Evolutionary conservation across 2,888 invertebrate genomes (phyloP).

Genomic region (Caenorhabditis japonica): DNA sequence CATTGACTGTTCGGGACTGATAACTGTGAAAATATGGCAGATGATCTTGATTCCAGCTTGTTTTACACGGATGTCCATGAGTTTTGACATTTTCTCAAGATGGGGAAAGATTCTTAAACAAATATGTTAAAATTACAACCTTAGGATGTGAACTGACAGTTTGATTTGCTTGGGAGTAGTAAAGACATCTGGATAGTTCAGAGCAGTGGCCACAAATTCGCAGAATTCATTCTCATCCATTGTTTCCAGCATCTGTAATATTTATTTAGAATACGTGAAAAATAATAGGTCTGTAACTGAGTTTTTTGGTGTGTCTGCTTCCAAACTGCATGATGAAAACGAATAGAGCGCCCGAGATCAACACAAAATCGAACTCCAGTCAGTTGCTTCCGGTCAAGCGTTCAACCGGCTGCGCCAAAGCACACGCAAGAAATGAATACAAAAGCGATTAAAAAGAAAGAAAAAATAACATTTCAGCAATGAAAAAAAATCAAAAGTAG

Average conservation of each 20-base stretch:
- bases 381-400: too few relatives aligned
- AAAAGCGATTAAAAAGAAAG: too few relatives aligned
- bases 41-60: conserved; percentile 18
- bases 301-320: too few relatives aligned
- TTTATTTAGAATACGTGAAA: too few relatives aligned
- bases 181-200: conserved; percentile 4
- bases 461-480: not conserved
- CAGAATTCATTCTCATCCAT: conserved; percentile 26
- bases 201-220: conserved; percentile 27
- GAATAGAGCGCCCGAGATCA: too few relatives aligned
- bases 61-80: conserved; percentile 32
- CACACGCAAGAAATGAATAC: too few relatives aligned
- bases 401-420: too few relatives aligned
- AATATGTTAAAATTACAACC: not conserved
- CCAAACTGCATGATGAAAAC: too few relatives aligned
- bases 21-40: conserved; percentile 3
- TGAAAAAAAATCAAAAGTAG: too few relatives aligned
- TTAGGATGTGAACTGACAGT: not conserved
- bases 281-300: too few relatives aligned
- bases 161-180: conserved; percentile 18
- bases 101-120: conserved; percentile 14
- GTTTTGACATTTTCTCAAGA: conserved; percentile 24
- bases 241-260: conserved; percentile 30
- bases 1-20: not conserved
- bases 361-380: too few relatives aligned